Conservation (phyloP, 37 sponge, comb jelly and placozoan genomes). For the Bolinopsis microptera region DNA sequence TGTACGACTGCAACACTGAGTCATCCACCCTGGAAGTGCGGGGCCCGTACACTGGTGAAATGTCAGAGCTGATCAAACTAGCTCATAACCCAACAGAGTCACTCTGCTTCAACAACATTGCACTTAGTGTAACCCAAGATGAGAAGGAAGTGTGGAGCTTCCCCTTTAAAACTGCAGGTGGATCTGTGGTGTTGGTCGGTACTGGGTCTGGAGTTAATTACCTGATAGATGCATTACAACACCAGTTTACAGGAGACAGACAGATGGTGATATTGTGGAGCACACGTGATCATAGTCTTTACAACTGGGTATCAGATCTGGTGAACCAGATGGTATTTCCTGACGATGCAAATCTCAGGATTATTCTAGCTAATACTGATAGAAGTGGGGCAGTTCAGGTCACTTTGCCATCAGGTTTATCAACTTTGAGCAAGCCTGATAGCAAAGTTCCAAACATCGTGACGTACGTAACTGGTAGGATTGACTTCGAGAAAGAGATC, state of each 20-base stretch:
- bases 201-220: conserved; percentile 52
- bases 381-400: not conserved
- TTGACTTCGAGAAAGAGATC: conserved; percentile 18
- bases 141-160: too few species aligned
- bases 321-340: not conserved
- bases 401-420: too few species aligned
- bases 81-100: not conserved
- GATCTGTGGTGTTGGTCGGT: not conserved
- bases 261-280: not conserved
- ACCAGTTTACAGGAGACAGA: not conserved
- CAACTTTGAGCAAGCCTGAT: too few species aligned
- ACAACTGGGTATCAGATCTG: not conserved
- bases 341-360: not conserved
- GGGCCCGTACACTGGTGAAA: conserved; percentile 17
- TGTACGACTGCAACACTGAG: not conserved
- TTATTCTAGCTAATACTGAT: conserved; percentile 38
- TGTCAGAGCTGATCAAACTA: conserved; percentile 3
- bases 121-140: not conserved
- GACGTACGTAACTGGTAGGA: not conserved
- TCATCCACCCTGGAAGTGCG: not conserved
- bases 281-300: not conserved
- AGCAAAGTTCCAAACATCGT: too few species aligned
- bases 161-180: not conserved
- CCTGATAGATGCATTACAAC: conserved; percentile 48
- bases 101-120: not conserved